phyloP scores from a whole-genome alignment of 2,113 vertebrate genomes.

The Chloropsis hardwickii region DNA sequence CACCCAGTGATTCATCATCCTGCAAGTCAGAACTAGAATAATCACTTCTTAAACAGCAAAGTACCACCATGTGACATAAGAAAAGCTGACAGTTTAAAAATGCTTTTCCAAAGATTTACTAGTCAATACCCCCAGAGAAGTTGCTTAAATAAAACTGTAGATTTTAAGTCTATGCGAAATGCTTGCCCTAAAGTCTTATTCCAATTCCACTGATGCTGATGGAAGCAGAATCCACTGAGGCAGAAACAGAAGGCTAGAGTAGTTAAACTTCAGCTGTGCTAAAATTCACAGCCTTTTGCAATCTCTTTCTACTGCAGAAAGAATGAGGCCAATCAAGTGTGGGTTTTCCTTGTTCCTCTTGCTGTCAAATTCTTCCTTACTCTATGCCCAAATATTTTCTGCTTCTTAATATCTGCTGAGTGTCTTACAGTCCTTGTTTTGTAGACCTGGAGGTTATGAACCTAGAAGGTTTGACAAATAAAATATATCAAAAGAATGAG shows the following conservation, averaged over 20 bases:
- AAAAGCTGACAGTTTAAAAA: conserved; percentile 10
- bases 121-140: conserved; percentile 15
- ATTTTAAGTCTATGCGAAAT: conserved; percentile 20
- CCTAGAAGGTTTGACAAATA: neutral
- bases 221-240: conserved; percentile 33
- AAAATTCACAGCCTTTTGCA: neutral
- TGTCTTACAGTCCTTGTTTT: neutral
- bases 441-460: neutral
- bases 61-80: neutral
- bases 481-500: neutral
- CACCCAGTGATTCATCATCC: neutral
- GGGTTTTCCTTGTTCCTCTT: neutral
- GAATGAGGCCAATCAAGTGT: neutral
- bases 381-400: neutral
- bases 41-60: neutral
- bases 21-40: neutral
- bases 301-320: neutral
- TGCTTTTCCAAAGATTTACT: neutral
- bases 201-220: neutral
- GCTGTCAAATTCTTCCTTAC: neutral
- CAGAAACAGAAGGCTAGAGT: neutral
- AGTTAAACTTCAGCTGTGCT: neutral
- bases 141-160: conserved; percentile 31
- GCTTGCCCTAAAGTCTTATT: conserved; percentile 12
- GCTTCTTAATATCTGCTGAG: neutral